These are phyloP conservation scores for Stegana nigrithorax DNA, from an alignment of 2,888 invertebrate species.

Conservation along the genomic window DNA sequence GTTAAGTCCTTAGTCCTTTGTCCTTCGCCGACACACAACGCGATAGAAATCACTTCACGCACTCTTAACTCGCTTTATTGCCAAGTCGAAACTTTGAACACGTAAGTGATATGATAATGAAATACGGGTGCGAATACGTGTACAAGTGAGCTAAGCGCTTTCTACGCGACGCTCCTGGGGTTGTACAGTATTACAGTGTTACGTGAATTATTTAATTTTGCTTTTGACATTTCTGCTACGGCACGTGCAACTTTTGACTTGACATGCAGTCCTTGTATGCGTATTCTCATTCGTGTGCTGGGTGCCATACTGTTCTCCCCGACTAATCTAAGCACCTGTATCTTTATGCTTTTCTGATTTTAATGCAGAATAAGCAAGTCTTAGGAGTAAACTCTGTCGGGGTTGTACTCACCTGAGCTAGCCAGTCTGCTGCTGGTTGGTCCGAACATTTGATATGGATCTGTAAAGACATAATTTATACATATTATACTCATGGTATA, in stretches of 20 bases:
- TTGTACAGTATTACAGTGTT: background rate
- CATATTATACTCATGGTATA: too few species aligned
- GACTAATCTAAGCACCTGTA: slow-evolving; percentile 64
- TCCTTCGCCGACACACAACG: too few species aligned
- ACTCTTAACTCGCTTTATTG: slow-evolving; percentile 37
- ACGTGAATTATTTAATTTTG: slow-evolving; percentile 8
- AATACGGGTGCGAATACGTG: too few species aligned
- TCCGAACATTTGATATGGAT: slow-evolving; percentile 98
- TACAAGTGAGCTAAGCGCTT: too few species aligned
- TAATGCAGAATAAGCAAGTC: background rate
- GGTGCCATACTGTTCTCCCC: background rate
- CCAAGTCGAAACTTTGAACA: slow-evolving; percentile 48
- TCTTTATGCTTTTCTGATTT: slow-evolving; percentile 58
- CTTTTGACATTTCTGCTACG: slow-evolving; percentile 17
- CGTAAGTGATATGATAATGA: slow-evolving; percentile 62
- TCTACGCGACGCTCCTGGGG: slow-evolving; percentile 29
- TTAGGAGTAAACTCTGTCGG: background rate
- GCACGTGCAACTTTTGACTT: slow-evolving; percentile 39
- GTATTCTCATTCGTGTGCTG: too few species aligned
- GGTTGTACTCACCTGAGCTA: slow-evolving; percentile 82
- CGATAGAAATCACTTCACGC: slow-evolving; percentile 50
- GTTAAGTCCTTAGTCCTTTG: slow-evolving; percentile 1
- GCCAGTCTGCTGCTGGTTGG: slow-evolving; percentile 96
- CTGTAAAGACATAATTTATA: slow-evolving; percentile 70
- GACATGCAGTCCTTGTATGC: too few species aligned